These are phyloP conservation scores for Elegia similella DNA, from an alignment of 2,888 invertebrate species.

Conservation along the genomic window DNA sequence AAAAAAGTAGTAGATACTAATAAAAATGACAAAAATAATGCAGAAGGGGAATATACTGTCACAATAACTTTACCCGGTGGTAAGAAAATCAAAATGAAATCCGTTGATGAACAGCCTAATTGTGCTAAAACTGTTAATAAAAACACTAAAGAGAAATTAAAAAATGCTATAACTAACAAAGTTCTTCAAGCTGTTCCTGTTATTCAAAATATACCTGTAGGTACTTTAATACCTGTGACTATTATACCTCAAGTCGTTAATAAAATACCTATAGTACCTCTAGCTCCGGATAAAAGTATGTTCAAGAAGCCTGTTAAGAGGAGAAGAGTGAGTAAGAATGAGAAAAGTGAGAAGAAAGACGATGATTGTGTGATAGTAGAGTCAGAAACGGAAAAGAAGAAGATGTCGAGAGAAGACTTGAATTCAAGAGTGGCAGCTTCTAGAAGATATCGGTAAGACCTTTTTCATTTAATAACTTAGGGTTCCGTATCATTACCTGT, in stretches of 20 bases:
- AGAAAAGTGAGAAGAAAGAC: conserved; percentile 15
- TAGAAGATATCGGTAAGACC: conserved; percentile 49
- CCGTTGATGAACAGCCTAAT: conserved; percentile 45
- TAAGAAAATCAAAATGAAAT: conserved; percentile 58
- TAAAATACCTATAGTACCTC: conserved; percentile 53
- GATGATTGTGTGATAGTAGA: conserved; percentile 24
- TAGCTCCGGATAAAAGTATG: conserved; percentile 32
- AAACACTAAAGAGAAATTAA: conserved; percentile 53
- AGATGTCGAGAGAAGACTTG: conserved; percentile 30
- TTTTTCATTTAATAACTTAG: not conserved
- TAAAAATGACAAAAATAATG: conserved; percentile 20
- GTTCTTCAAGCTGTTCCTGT: conserved; percentile 32
- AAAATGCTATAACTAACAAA: conserved; percentile 54
- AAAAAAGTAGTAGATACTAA: not conserved
- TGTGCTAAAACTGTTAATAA: conserved; percentile 32
- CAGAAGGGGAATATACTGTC: conserved; percentile 59
- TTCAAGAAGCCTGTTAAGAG: conserved; percentile 37
- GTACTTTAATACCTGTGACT: conserved; percentile 59
- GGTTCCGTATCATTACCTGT: too few relatives aligned
- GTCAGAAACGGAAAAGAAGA: conserved; percentile 17
- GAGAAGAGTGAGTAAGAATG: conserved; percentile 32
- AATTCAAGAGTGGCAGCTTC: conserved; percentile 62
- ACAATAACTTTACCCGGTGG: conserved; percentile 66
- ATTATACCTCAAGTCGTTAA: conserved; percentile 36
- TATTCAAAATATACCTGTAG: conserved; percentile 33